phyloP scores from a whole-genome alignment of 2,113 vertebrate genomes.

The Pseudorasbora parva region DNA sequence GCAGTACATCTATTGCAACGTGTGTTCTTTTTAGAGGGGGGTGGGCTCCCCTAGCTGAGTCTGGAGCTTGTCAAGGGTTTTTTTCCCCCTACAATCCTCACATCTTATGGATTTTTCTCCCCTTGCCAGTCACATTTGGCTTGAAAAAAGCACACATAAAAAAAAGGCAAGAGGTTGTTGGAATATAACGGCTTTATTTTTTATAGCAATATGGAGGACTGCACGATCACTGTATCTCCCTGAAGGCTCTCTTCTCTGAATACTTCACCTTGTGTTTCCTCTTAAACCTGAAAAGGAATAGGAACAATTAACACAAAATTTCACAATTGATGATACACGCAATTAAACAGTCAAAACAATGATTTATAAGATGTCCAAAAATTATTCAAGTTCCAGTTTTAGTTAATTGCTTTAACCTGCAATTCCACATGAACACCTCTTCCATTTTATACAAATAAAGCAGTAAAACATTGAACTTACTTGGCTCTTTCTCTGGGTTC shows the following conservation, averaged over 20 bases:
- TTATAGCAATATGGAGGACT: not conserved
- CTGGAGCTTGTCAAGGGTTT: not conserved
- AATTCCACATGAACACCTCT: too few species aligned
- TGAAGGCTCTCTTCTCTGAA: slow-evolving; percentile 87
- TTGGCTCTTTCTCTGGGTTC: slow-evolving; percentile 89
- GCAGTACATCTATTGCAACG: not conserved
- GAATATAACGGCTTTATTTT: not conserved
- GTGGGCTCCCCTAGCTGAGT: not conserved
- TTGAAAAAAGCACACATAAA: not conserved
- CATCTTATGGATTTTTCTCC: not conserved
- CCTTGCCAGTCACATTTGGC: not conserved
- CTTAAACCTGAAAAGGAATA: slow-evolving; percentile 79
- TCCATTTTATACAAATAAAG: not conserved
- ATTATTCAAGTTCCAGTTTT: too few species aligned
- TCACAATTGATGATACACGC: too few species aligned
- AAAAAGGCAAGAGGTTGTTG: not conserved
- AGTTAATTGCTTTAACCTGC: too few species aligned
- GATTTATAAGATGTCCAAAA: too few species aligned
- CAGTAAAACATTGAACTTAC: slow-evolving; percentile 71
- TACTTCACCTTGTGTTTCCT: slow-evolving; percentile 87
- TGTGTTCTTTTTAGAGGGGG: not conserved
- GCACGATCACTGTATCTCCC: slow-evolving; percentile 76
- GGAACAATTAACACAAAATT: not conserved
- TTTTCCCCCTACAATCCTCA: not conserved
- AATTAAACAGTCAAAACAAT: too few species aligned